Base-by-base conservation (phyloP, 2,888 invertebrate species). In the Chironomus riparius region DNA sequence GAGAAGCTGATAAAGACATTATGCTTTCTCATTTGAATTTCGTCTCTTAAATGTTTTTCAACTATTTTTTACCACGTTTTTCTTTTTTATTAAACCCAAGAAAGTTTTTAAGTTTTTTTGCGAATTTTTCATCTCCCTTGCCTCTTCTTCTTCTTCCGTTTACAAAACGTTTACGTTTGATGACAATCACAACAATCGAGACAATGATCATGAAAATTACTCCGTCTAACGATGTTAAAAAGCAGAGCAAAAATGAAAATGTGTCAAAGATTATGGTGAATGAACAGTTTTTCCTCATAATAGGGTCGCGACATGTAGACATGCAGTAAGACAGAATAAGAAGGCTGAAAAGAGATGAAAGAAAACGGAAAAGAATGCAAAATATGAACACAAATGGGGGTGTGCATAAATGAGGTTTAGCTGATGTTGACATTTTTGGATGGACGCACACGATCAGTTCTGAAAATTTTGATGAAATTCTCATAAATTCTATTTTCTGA, bases 121-220 rank as follows among this genome's bases (percentile, higher is more conserved):
- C 56, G 18, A 56, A 50, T 38, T 10, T 38, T 38, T 56, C 15
- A 6, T 10, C 10, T 38, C 38, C 38, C 10, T 38, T 38, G 38
- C 10, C 38, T 38, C 38, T 10, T 38, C 38, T 38, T 38, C 38
- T 38, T 38, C 38, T 38, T 38, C 10, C 38, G 38, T 10, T 38
- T 38, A 38, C 38, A 10, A 38, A 38, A 38, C 38, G 38, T 38
- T 38, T 38, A 10, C 38, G 38, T 38, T 10, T 38, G 38, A 38
- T 38, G 38, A 38, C 38, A 38, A 38, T 38, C 38, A 38, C 38
- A 38, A 38, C 38, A 38, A 2, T 38, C 38, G 38, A 18, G 18
- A 21, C 65, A 65, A 65, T 65, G 21, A 65, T 65, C 65, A 65
- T 65, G 65, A 65, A 65, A 65, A 65, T 65, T 65, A 24, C 65